A percentile compares a stretch with the other conserved stretches of the same genome.
phyloP scores from a whole-genome alignment of 2,888 invertebrate species.

The Heteropelma amictum region DNA sequence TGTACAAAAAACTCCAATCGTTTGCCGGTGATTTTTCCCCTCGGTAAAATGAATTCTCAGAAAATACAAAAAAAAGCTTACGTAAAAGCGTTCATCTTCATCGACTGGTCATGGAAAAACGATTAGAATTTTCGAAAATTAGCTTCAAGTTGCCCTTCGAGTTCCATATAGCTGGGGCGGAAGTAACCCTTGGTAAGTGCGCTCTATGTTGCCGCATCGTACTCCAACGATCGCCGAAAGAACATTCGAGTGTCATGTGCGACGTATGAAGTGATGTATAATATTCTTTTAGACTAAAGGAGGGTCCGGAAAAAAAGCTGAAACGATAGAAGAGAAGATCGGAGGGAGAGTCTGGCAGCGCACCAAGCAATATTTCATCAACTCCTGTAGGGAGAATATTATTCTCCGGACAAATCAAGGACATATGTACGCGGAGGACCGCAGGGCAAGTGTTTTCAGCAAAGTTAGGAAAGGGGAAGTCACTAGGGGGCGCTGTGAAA shows the following conservation, averaged over 20 bases:
- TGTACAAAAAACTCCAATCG: neutral
- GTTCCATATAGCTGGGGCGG: no score
- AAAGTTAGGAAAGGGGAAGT: conserved; percentile 9
- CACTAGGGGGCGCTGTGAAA: conserved; percentile 11
- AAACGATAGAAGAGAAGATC: neutral
- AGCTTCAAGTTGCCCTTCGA: no score
- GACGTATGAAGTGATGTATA: conserved; percentile 18
- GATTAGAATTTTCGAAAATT: no score
- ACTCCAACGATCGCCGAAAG: no score
- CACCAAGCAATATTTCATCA: conserved; percentile 76
- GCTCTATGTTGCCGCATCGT: no score
- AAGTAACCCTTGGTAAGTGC: no score
- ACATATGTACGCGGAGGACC: conserved; percentile 71
- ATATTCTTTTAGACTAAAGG: conserved; percentile 5
- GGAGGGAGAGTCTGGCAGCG: conserved; percentile 56
- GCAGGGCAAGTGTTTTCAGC: conserved; percentile 49
- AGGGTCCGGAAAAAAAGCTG: neutral
- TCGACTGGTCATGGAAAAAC: no score
- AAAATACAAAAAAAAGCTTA: no score
- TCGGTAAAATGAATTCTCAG: no score
- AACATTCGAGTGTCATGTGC: neutral
- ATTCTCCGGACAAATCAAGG: conserved; percentile 76
- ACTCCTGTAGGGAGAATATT: conserved; percentile 74
- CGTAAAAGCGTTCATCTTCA: no score
- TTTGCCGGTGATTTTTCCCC: neutral